phyloP scores from a whole-genome alignment of 1,140 invertebrate species.

The Cotesia vestalis region DNA sequence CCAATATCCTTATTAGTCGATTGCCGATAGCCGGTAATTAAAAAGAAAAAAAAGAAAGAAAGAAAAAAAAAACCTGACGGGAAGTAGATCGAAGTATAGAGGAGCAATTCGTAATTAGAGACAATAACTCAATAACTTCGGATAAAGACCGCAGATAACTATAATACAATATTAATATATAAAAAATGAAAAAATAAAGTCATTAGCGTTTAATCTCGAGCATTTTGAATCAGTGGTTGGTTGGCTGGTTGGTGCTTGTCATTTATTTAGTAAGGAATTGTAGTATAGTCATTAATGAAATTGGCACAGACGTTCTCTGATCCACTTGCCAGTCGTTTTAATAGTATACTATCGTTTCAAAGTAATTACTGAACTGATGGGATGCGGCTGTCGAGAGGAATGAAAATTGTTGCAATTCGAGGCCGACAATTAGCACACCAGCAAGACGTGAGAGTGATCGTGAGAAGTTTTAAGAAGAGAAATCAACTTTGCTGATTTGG shows the following conservation, averaged over 20 bases:
- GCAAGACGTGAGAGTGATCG: conserved; percentile 21
- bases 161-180: too few relatives aligned
- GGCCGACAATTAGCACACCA: conserved; percentile 33
- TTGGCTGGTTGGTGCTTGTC: background rate
- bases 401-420: conserved; percentile 36
- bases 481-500: background rate
- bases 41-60: too few relatives aligned
- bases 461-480: conserved; percentile 11
- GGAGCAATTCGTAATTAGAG: too few relatives aligned
- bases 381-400: conserved; percentile 26
- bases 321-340: conserved; percentile 44
- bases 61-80: too few relatives aligned
- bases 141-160: too few relatives aligned
- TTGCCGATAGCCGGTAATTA: too few relatives aligned
- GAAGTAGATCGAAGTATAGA: too few relatives aligned
- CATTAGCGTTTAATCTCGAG: background rate
- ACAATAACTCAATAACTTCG: too few relatives aligned
- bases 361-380: conserved; percentile 48
- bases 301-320: conserved; percentile 19
- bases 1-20: too few relatives aligned
- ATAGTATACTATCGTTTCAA: conserved; percentile 49
- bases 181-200: conserved; percentile 1
- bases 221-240: background rate
- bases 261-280: conserved; percentile 1
- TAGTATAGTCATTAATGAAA: conserved; percentile 18